Base-by-base conservation (phyloP, 2,888 invertebrate species). In the Lypha dubia region DNA sequence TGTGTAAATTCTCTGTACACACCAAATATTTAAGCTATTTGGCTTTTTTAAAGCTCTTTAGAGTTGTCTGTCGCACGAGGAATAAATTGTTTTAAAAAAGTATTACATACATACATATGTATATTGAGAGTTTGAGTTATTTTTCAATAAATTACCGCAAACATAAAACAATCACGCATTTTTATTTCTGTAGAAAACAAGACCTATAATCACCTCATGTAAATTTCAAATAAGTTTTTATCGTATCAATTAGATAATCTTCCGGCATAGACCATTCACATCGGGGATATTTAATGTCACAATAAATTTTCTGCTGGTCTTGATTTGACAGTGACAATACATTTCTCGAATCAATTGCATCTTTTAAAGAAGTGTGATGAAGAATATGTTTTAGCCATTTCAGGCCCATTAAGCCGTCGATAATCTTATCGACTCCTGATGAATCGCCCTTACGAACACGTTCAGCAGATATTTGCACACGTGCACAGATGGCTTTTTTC, bases 401-500 rank as follows among this genome's bases (percentile, higher is more conserved):
- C 79, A 90, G 93, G 86, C 92, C 93, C 24, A 92, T 90, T 8
- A 94, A 68, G 1, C 93, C 93, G 86, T 94, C 93, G 9, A 94
- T 88, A 53, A 94, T 92, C 88, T 93, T 93, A 83, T 94, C 93
- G 7, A 90, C 85, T 81, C 93, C 93, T 0, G 91, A 90, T 3
- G 93, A 93, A 2, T 93, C 93, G 11, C 63, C 13, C 68, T 87
- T 70, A 20, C 49, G 35, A 49, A 77, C 62, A 32, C 68, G 68
- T 0, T 87, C 87, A 0, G 91, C 89, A 0, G 93, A 91, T 1
- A 90, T 91, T 80, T 93, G 91, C 5, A 93, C 92, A 17, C 92
- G 89, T 76, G 92, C 91, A 86, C 95, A 95, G 35, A 94, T 91
- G 1, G 94, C 93, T 85, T 94, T 93, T 89, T 95, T 94, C 89